Evolutionary conservation across 2,113 vertebrate genomes (phyloP), one percentile per base, ranked within the genome.

Genomic region (Tympanuchus pallidicinctus): DNA sequence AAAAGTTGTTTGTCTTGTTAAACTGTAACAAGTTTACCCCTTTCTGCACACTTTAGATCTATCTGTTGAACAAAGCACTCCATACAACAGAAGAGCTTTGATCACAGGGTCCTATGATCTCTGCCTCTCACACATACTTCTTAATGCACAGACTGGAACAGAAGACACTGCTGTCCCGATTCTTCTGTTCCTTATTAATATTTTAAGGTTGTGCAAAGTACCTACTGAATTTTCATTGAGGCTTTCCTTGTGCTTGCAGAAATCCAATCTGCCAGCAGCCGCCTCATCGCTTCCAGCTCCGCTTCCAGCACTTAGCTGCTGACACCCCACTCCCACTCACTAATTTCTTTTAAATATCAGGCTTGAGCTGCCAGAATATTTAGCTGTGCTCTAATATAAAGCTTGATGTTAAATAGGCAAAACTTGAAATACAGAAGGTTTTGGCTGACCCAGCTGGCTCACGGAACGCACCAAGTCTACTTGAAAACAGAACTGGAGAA

Each of bases 401-500:
- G 66, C 60, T 63, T 91, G 79, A 82, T 45, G 73, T 88, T 86
- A 77, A 95, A 86, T 18, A 92, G 13, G 47, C 19, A 77, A 80
- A 83, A 80, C 32, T 93, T 86, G 20, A 88, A 95, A 89, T 77
- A 90, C 86, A 86, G 89, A 72, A 25, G 15, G 38, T 40, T 43
- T 13, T 34, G 20, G 34, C 28, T 4, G 3, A 11, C 2, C 12
- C 57, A 75, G 60, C 38, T n/a, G 40, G 27, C 57, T 11, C 9
- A 42, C 10, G 22, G 60, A 32, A 32, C 1, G 28, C 38, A 11
- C 6, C 1, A 0, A 60, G 12, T 1, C 17, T 32, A 32, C 25
- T 38, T 6, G 20, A 36, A 42, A 14, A 30, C 19, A 20, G 20
- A 21, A 52, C 8, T 6, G 28, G 9, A 36, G 59, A 47, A 64